Conservation (phyloP, 2,797 vertebrate species). For the Champsocephalus gunnari region DNA sequence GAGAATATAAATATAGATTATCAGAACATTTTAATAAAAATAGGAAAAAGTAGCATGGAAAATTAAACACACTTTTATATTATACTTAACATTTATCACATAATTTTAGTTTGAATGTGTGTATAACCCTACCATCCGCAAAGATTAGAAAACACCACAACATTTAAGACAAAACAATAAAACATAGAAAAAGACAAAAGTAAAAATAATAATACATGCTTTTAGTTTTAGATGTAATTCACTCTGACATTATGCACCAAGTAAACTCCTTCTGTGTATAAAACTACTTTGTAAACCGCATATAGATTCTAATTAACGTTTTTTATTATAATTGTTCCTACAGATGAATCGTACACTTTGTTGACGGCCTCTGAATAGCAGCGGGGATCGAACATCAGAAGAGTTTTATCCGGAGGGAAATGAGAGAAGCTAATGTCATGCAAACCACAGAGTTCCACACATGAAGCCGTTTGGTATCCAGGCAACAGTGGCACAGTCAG, state of each 20-base stretch:
- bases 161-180: too few species aligned
- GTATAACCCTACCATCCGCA: too few species aligned
- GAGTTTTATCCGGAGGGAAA: constrained; percentile 43
- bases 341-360: constrained; percentile 7
- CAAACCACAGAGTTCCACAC: constrained; percentile 68
- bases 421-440: constrained; percentile 69
- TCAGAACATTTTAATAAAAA: too few species aligned
- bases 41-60: too few species aligned
- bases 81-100: neutral
- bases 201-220: neutral
- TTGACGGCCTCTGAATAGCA: constrained; percentile 43
- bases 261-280: neutral
- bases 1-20: neutral
- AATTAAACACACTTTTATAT: neutral
- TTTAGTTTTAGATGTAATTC: neutral
- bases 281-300: neutral
- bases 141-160: too few species aligned
- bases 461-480: constrained; percentile 67
- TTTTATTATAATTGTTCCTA: neutral
- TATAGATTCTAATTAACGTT: neutral
- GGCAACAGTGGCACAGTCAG: constrained; percentile 67
- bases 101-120: neutral
- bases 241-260: neutral
- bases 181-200: too few species aligned
- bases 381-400: constrained; percentile 23